These are phyloP conservation scores for Chelidonichthys spinosus DNA, from an alignment of 2,797 vertebrate genomes.

Conservation along the genomic window DNA sequence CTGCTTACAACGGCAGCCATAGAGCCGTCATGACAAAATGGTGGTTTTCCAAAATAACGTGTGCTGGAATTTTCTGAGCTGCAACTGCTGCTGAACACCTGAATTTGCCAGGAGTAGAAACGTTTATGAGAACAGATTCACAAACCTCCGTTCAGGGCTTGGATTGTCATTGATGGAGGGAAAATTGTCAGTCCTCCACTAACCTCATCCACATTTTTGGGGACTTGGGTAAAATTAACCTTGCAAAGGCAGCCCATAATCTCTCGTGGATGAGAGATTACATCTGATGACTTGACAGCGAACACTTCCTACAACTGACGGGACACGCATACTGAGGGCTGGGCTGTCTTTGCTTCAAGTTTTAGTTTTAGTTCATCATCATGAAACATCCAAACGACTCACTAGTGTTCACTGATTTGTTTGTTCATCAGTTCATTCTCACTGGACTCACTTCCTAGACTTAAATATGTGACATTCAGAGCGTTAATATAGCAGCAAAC, in stretches of 20 bases:
- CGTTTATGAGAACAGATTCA: neutral
- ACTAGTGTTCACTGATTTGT: neutral
- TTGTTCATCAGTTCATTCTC: neutral
- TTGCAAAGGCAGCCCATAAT: slow-evolving; percentile 1
- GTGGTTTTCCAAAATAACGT: slow-evolving; percentile 40
- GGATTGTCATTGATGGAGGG: neutral
- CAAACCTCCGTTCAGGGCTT: neutral
- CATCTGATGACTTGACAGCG: neutral
- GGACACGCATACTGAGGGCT: neutral
- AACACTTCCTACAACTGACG: neutral
- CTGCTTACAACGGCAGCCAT: slow-evolving; percentile 15
- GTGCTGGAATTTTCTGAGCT: slow-evolving; percentile 18
- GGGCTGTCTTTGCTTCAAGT: neutral
- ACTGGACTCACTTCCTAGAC: neutral
- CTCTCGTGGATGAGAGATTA: neutral
- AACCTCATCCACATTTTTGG: neutral
- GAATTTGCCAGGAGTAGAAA: slow-evolving; percentile 9
- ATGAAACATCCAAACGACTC: neutral
- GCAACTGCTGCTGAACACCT: slow-evolving; percentile 16
- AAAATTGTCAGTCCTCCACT: neutral
- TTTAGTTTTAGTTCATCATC: slow-evolving; percentile 10
- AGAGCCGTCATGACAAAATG: slow-evolving; percentile 33
- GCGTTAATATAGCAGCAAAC: too few relatives aligned
- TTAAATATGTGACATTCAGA: neutral
- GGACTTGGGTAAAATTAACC: neutral